phyloP scores from a whole-genome alignment of 92 coral and sea anemone genomes.

The Epizoanthus scotinus region DNA sequence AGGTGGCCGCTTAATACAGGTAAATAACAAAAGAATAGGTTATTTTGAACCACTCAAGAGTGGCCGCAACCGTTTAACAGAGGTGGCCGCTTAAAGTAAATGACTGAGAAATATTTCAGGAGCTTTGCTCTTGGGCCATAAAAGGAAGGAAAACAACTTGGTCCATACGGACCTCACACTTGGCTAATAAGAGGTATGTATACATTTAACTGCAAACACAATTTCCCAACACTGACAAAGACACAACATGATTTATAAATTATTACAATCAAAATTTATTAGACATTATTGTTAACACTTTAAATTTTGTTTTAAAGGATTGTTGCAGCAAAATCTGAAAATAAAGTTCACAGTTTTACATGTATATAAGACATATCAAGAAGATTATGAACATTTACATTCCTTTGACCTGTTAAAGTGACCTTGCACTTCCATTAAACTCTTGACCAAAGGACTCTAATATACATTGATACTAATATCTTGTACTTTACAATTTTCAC shows the following conservation, averaged over 20 bases:
- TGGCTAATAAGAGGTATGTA: too few relatives aligned
- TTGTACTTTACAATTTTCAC: not conserved
- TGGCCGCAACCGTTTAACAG: too few relatives aligned
- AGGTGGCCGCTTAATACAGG: too few relatives aligned
- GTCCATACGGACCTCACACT: too few relatives aligned
- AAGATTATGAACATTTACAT: slow-evolving; percentile 30
- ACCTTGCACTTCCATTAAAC: slow-evolving; percentile 13
- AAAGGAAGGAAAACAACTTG: too few relatives aligned
- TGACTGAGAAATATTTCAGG: too few relatives aligned
- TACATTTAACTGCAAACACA: too few relatives aligned
- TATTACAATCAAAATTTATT: slow-evolving; percentile 34
- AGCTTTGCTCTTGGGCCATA: too few relatives aligned
- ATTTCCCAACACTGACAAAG: too few relatives aligned
- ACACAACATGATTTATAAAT: not conserved
- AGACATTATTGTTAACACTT: slow-evolving; percentile 19
- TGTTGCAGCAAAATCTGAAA: slow-evolving; percentile 24
- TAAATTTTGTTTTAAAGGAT: not conserved
- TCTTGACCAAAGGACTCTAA: slow-evolving; percentile 20
- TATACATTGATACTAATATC: slow-evolving; percentile 3
- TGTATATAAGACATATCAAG: slow-evolving; percentile 10
- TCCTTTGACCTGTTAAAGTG: not conserved
- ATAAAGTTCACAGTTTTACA: slow-evolving; percentile 24
- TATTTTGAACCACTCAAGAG: too few relatives aligned
- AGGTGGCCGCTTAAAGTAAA: too few relatives aligned
- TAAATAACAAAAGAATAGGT: too few relatives aligned